These are phyloP conservation scores for Tubulanus polymorphus DNA, from an alignment of 2,888 invertebrate species.

Conservation along the genomic window DNA sequence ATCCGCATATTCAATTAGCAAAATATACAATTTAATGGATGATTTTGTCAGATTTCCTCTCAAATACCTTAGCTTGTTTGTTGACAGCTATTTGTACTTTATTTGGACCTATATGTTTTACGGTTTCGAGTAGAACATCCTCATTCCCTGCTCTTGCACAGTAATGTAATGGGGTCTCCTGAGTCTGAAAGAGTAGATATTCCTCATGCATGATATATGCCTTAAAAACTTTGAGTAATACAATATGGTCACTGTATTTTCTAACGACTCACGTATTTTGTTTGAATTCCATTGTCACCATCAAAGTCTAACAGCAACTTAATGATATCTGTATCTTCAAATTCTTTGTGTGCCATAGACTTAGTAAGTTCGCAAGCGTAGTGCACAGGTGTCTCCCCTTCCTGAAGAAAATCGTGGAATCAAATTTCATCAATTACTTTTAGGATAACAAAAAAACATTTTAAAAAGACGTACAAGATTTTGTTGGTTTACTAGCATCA, in stretches of 20 bases:
- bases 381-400: slow-evolving; percentile 91
- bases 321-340: slow-evolving; percentile 75
- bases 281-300: slow-evolving; percentile 81
- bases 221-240: neutral
- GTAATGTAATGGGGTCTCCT: slow-evolving; percentile 93
- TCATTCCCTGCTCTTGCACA: slow-evolving; percentile 94
- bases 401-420: slow-evolving; percentile 54
- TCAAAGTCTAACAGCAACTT: slow-evolving; percentile 84
- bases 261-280: slow-evolving; percentile 60
- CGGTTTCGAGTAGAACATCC: slow-evolving; percentile 89
- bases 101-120: slow-evolving; percentile 81
- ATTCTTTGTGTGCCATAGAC: slow-evolving; percentile 73
- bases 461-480: slow-evolving; percentile 65
- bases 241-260: neutral
- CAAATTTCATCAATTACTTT: neutral
- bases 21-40: neutral
- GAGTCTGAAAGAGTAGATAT: slow-evolving; percentile 59
- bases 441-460: neutral
- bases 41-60: neutral
- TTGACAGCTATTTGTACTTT: slow-evolving; percentile 93
- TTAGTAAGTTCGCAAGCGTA: slow-evolving; percentile 87
- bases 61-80: slow-evolving; percentile 78
- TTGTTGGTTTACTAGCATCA: slow-evolving; percentile 79
- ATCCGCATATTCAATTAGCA: slow-evolving; percentile 4
- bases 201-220: neutral